Percentiles rank a stretch among this genome's conserved stretches.
Evolutionary conservation across 1,140 invertebrate species (phyloP).

Genomic region (Anastrepha obliqua): DNA sequence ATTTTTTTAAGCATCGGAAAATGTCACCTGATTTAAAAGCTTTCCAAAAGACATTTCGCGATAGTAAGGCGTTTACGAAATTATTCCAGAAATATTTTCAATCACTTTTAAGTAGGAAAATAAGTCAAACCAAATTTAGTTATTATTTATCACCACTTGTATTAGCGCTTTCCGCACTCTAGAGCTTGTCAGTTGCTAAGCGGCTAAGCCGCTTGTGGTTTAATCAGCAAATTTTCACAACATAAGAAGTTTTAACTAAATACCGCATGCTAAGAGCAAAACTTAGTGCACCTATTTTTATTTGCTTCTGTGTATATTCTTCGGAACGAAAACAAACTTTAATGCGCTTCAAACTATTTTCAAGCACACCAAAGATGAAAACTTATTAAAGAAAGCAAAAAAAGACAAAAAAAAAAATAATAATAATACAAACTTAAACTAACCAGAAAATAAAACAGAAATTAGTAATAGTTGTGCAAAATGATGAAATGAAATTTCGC

Average conservation of each 20-base stretch:
- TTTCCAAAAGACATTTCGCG: too few species aligned
- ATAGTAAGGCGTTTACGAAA: too few species aligned
- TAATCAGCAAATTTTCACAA: not conserved
- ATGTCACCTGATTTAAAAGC: too few species aligned
- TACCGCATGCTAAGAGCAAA: constrained; percentile 3
- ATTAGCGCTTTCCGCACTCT: too few species aligned
- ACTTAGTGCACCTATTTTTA: constrained; percentile 13
- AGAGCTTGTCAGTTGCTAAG: not conserved
- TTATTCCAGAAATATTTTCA: too few species aligned
- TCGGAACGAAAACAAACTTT: constrained; percentile 17
- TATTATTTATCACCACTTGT: too few species aligned
- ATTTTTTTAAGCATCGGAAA: too few species aligned
- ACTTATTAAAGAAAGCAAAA: not conserved
- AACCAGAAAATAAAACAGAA: constrained; percentile 43
- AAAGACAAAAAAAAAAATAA: not conserved
- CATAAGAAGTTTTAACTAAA: constrained; percentile 1
- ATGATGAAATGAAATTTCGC: constrained; percentile 31
- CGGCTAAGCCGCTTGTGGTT: not conserved
- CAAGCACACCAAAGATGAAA: constrained; percentile 12
- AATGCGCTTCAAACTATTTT: constrained; percentile 24
- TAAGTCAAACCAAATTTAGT: too few species aligned
- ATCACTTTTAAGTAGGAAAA: too few species aligned
- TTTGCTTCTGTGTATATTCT: not conserved
- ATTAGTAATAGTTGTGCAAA: constrained; percentile 31
- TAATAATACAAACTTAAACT: not conserved